Percentiles rank a stretch among this genome's conserved stretches.
These are phyloP conservation scores for Brachymystax lenok DNA, from an alignment of 2,797 vertebrate genomes.

Conservation along the genomic window DNA sequence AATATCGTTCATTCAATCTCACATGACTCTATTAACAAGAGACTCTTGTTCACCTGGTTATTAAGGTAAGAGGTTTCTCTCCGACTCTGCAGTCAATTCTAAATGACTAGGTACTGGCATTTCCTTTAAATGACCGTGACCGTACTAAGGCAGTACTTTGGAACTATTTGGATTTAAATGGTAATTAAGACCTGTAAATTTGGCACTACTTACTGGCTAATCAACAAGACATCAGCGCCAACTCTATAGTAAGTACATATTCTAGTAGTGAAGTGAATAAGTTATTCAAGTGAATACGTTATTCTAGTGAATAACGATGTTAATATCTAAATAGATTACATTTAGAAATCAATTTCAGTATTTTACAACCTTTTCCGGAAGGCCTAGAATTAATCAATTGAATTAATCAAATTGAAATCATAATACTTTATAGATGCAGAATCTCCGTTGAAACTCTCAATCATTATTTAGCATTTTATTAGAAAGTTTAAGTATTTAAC, in stretches of 20 bases:
- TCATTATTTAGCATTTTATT: not conserved
- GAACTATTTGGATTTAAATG: not conserved
- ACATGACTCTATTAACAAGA: slow-evolving; percentile 2
- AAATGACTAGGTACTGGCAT: not conserved
- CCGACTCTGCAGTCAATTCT: not conserved
- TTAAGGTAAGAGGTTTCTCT: not conserved
- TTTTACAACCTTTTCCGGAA: not conserved
- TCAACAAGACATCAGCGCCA: not conserved
- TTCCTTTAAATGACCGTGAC: not conserved
- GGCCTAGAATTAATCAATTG: not conserved
- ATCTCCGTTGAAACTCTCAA: not conserved
- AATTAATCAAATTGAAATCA: not conserved
- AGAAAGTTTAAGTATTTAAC: not conserved
- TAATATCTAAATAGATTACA: not conserved
- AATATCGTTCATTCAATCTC: slow-evolving; percentile 12
- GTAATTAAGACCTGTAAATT: not conserved
- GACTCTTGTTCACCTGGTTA: not conserved
- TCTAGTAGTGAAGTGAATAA: no score
- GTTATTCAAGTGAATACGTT: not conserved
- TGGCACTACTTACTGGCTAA: not conserved
- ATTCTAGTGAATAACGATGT: not conserved
- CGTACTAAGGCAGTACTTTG: not conserved
- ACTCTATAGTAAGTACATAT: not conserved
- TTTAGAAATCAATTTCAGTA: not conserved
- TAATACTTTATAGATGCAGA: not conserved